Conservation (phyloP, 1,140 invertebrate genomes). For the Bombus breviceps region DNA sequence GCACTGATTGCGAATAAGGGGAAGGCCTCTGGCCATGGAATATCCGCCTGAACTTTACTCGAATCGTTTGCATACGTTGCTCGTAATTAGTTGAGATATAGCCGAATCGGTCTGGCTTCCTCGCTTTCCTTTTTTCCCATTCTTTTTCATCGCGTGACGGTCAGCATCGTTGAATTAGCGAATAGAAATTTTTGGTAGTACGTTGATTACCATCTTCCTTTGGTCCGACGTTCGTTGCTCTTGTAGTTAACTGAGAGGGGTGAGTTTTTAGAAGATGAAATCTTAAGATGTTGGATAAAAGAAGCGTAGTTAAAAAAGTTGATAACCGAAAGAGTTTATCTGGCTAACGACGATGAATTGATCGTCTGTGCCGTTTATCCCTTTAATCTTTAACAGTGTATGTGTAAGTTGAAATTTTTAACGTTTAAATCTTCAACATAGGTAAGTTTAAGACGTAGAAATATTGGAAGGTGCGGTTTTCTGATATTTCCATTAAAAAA, state of each 20-base stretch:
- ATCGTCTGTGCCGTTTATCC: neutral
- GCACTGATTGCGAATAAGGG: constrained; percentile 67
- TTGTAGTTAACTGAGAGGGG: neutral
- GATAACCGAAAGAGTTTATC: neutral
- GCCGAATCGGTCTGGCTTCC: constrained; percentile 16
- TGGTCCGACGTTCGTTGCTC: neutral
- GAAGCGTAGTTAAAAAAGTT: neutral
- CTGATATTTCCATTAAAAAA: neutral
- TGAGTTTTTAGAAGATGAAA: neutral
- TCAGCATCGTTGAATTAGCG: neutral
- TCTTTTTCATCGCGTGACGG: neutral
- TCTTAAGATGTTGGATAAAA: neutral
- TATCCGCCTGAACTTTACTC: constrained; percentile 48
- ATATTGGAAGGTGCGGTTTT: neutral
- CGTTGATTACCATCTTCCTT: neutral
- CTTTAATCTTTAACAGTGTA: neutral
- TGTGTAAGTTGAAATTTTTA: too few relatives aligned
- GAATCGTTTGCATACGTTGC: constrained; percentile 44
- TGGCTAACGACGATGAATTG: neutral
- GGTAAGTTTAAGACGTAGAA: too few relatives aligned
- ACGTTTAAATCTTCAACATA: too few relatives aligned
- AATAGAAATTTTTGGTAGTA: constrained; percentile 8
- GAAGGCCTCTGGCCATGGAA: constrained; percentile 55
- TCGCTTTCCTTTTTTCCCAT: neutral
- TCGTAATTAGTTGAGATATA: constrained; percentile 54